Evolutionary conservation across 53 echinoderm and acorn worm species (phyloP).

Genomic region (Apostichopus leukothele): DNA sequence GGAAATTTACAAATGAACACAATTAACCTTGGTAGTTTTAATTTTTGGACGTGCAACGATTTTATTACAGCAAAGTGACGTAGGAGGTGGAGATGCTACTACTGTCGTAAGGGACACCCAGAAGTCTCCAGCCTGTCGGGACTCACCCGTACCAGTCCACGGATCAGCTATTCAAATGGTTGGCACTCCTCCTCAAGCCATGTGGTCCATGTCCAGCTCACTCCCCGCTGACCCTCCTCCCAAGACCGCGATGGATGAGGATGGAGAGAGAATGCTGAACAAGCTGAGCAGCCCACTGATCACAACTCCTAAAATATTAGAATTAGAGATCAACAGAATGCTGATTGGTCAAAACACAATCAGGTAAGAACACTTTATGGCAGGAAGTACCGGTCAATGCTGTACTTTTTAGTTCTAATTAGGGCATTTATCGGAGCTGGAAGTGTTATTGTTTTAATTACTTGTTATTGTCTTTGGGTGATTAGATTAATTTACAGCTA

Average conservation of each 20-base stretch:
- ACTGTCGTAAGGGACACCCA: background rate
- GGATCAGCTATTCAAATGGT: slow-evolving; percentile 77
- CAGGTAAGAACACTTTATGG: slow-evolving; percentile 50
- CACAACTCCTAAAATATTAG: slow-evolving; percentile 88
- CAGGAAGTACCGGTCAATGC: too few relatives aligned
- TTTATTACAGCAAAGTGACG: background rate
- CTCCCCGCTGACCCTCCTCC: slow-evolving; percentile 42
- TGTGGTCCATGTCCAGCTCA: slow-evolving; percentile 96
- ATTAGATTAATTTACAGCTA: too few relatives aligned
- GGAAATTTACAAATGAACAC: too few relatives aligned
- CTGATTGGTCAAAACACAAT: slow-evolving; percentile 97
- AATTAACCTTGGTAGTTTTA: too few relatives aligned
- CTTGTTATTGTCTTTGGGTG: too few relatives aligned
- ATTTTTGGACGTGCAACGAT: too few relatives aligned
- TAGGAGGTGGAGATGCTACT: background rate
- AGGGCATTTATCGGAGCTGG: too few relatives aligned
- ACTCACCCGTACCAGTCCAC: slow-evolving; percentile 58
- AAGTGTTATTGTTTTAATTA: too few relatives aligned
- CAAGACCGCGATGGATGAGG: slow-evolving; percentile 1
- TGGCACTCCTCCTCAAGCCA: slow-evolving; percentile 73
- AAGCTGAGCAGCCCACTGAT: slow-evolving; percentile 57
- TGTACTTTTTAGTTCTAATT: too few relatives aligned
- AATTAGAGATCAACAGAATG: slow-evolving; percentile 94
- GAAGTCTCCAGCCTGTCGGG: background rate
- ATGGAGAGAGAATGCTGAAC: slow-evolving; percentile 44